Base-by-base conservation (phyloP, 2,113 vertebrate genomes). In the Lophotis ruficrista region DNA sequence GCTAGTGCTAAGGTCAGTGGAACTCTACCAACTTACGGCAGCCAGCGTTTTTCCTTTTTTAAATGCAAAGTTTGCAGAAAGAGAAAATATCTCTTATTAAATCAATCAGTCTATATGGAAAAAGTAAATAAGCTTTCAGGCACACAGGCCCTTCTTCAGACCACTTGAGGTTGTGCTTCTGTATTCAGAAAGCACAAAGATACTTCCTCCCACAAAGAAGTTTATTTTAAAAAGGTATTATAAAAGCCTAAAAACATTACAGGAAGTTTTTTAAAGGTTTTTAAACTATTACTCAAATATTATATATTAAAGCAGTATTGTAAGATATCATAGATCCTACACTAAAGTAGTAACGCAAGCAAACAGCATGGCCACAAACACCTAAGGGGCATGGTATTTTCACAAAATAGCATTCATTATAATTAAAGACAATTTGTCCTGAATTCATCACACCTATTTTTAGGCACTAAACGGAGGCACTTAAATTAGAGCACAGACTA, bases 171-270 rank as follows among this genome's bases (percentile, higher is more conserved):
- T 3, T 48, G 21, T 45, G 19, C 20, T 83, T 83, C 50, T 25
- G 9, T 45, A 54, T 7, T 57, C 25, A 65, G 4, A 6, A 76
- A 76, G 15, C 3, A 10, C 15, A 80, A 83, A 68, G 15, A 20
- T 21, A 78, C 11, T 78, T 51, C 33, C 3, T 5, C 19, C 4
- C 33, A 45, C 10, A 31, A 3, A 25, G 21, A 61, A 11, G 2
- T 12, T 65, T 76, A 35, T 35, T 1, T 57, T 2, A 3, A 17
- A 53, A 37, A 69, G 21, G 35, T 0, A 5, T 9, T 0, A 0
- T 12, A 47, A 60, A 16, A 83, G 7, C 14, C 23, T 84, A 78
- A 88, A 87, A 51, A 17, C 3, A 68, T 13, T 14, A 73, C 8
- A 76, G n/a, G 76, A 91, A 25, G 31, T 1, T 15, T 71, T 12